Percentiles rank a stretch among this genome's conserved stretches.
Conservation (phyloP, 2,113 vertebrate genomes). For the Chitala chitala region DNA sequence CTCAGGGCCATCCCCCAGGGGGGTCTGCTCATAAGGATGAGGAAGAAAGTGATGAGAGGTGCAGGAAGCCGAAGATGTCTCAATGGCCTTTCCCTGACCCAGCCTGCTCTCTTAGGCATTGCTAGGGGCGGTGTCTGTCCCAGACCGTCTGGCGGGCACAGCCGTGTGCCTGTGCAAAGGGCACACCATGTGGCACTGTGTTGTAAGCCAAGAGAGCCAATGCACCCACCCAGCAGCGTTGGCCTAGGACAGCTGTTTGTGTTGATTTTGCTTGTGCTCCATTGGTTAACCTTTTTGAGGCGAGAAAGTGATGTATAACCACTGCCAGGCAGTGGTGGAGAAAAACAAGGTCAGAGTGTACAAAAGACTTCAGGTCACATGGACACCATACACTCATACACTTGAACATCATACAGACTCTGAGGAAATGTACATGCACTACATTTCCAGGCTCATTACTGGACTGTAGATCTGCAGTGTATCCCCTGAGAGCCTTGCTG, state of each 20-base stretch:
- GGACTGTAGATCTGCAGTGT: not conserved
- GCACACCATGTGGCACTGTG: not conserved
- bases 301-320: not conserved
- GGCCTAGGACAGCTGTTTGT: not conserved
- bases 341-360: not conserved
- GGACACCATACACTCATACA: not conserved
- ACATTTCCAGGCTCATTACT: too few relatives aligned
- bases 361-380: not conserved
- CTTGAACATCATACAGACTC: not conserved
- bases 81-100: not conserved
- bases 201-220: not conserved
- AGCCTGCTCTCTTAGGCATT: not conserved
- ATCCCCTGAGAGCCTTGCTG: not conserved
- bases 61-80: not conserved
- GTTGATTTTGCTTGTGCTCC: not conserved
- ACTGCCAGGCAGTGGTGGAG: not conserved
- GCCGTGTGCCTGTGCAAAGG: not conserved
- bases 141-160: conserved; percentile 12
- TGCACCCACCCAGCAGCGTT: not conserved
- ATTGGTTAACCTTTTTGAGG: not conserved
- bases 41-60: not conserved
- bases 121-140: not conserved
- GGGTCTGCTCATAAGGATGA: not conserved
- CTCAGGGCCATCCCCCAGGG: not conserved
- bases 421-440: too few relatives aligned